A percentile compares a stretch with the other conserved stretches of the same genome.
Conservation (phyloP, 2,113 vertebrate genomes). For the Pseudolaguvia tuberculata region DNA sequence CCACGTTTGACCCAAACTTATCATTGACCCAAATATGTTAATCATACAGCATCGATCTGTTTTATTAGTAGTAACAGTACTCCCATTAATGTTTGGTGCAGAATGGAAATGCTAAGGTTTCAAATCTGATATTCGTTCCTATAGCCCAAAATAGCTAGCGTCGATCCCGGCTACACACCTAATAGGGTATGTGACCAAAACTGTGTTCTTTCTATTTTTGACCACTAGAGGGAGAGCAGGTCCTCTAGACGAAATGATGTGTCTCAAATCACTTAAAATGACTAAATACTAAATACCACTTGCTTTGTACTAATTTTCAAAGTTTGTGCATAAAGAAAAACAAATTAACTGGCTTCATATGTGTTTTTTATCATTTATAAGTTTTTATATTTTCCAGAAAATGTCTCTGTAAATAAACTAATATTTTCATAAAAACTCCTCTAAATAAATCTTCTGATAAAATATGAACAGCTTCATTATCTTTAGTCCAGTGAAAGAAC, state of each 20-base stretch:
- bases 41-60: background rate
- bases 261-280: background rate
- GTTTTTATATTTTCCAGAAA: background rate
- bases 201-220: slow-evolving; percentile 22
- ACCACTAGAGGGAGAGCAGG: slow-evolving; percentile 49
- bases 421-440: background rate
- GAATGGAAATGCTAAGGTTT: too few relatives aligned
- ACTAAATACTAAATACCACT: background rate
- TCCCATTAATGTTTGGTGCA: too few relatives aligned
- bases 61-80: too few relatives aligned
- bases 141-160: too few relatives aligned
- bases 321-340: background rate
- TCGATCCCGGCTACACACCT: background rate
- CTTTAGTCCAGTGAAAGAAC: background rate
- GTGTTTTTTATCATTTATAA: background rate
- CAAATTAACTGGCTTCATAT: background rate
- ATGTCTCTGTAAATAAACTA: background rate
- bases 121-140: too few relatives aligned
- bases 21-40: background rate
- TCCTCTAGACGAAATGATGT: background rate
- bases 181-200: background rate
- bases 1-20: background rate
- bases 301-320: background rate
- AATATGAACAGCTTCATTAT: background rate
- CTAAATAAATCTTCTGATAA: background rate